Conservation (phyloP, 2,888 invertebrate species). For the Oegoconia quadripuncta region DNA sequence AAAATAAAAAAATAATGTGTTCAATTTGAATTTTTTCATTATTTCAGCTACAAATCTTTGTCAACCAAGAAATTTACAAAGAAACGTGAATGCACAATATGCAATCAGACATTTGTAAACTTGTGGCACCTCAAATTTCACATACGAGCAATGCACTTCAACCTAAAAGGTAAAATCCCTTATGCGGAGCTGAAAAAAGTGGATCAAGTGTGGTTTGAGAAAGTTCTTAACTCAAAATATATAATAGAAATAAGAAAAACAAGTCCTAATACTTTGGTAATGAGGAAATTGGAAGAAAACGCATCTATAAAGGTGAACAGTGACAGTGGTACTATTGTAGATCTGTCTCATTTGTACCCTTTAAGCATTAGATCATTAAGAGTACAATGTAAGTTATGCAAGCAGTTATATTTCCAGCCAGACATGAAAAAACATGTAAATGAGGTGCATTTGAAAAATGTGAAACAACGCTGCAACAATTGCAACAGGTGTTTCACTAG, state of each 20-base stretch:
- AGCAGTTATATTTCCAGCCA: slow-evolving; percentile 5
- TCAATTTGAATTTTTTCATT: neutral
- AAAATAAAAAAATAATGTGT: neutral
- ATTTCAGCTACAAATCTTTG: slow-evolving; percentile 8
- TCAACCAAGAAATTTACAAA: slow-evolving; percentile 2
- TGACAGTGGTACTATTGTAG: slow-evolving; percentile 21
- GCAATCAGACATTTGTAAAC: slow-evolving; percentile 27
- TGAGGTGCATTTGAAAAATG: slow-evolving; percentile 20
- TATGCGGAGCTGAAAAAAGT: slow-evolving; percentile 34
- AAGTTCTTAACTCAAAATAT: slow-evolving; percentile 38
- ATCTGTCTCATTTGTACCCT: slow-evolving; percentile 31
- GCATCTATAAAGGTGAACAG: slow-evolving; percentile 28
- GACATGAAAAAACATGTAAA: slow-evolving; percentile 24
- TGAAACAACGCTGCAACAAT: slow-evolving; percentile 25
- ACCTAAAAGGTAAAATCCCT: slow-evolving; percentile 30
- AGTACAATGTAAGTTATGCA: slow-evolving; percentile 20
- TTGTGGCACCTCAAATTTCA: slow-evolving; percentile 34
- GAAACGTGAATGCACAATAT: slow-evolving; percentile 30
- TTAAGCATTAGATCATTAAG: neutral
- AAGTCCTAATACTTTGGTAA: slow-evolving; percentile 32
- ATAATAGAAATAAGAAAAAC: slow-evolving; percentile 49
- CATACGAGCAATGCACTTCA: slow-evolving; percentile 46
- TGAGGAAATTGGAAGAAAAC: slow-evolving; percentile 32
- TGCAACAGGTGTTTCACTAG: slow-evolving; percentile 25
- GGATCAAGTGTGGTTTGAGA: slow-evolving; percentile 55